These are phyloP conservation scores for Lithobius niger DNA, from an alignment of 1,140 invertebrate genomes.

Conservation along the genomic window DNA sequence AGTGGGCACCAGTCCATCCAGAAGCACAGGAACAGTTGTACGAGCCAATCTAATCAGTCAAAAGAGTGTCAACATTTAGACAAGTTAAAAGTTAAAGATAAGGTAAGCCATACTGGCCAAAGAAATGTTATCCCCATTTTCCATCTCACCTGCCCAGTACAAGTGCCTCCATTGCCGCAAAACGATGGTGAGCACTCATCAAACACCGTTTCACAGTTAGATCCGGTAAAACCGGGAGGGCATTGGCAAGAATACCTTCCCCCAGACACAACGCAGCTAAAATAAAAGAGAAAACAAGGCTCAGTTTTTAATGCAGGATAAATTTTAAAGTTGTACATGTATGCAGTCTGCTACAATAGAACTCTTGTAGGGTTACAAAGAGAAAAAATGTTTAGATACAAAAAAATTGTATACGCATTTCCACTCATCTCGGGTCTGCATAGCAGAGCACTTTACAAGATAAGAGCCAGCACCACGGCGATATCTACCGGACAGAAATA, in stretches of 20 bases:
- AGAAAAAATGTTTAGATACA: background rate
- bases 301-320: no score
- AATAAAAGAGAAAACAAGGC: background rate
- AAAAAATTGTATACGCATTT: no score
- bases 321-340: no score
- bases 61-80: background rate
- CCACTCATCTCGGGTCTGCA: no score
- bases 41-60: conserved; percentile 39
- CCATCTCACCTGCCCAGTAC: background rate
- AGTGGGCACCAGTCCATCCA: conserved; percentile 69
- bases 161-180: background rate
- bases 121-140: background rate
- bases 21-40: conserved; percentile 94
- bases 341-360: no score
- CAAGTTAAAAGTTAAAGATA: background rate
- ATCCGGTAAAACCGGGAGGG: conserved; percentile 19
- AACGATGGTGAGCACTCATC: background rate
- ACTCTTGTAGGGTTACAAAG: background rate
- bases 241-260: conserved; percentile 42
- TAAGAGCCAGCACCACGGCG: no score
- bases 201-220: background rate
- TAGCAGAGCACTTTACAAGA: no score
- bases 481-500: no score
- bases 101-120: background rate
- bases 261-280: conserved; percentile 68